Base-by-base conservation (phyloP, 2,113 vertebrate genomes). In the Ornithorhynchus anatinus region DNA sequence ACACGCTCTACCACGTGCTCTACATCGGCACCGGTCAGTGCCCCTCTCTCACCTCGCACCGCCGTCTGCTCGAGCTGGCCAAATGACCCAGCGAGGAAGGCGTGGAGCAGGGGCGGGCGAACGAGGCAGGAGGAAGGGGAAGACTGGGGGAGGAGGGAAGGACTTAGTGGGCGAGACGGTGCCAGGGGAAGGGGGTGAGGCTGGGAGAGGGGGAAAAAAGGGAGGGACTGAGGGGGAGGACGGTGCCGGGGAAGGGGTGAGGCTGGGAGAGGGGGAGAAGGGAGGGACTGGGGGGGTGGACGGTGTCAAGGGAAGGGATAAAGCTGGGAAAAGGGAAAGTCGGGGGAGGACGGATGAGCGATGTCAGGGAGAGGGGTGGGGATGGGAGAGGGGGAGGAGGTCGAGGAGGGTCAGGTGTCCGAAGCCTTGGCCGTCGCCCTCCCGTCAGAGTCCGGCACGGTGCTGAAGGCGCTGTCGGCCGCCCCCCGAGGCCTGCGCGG, bases 11-110 rank as follows among this genome's bases (percentile, higher is more conserved):
- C 84, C 97, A 99, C 0, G 96, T 99, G 61, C 97, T 99, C 87
- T 99, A 98, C 87, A 99, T 99, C 53, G 96, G 96, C 81, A 99
- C 98, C 17, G 98, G 98, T 99, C 79, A 88, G 92, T n/a, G n/a
- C n/a, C n/a, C n/a, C n/a, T n/a, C n/a, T n/a, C n/a, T n/a, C n/a
- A n/a, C n/a, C n/a, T n/a, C n/a, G n/a, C n/a, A n/a, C n/a, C n/a
- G n/a, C n/a, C n/a, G 22, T 38, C 25, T 4, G 16, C 38, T 16
- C 2, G 0, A 15, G 20, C 23, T 40, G 2, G 1, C 37, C 31
- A 5, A 19, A 3, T 25, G 13, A 9, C n/a, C 5, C 1, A 10
- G 14, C 17, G n/a, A 25, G 61, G 40, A 39, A 45, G n/a, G 8
- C 25, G 25, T 23, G 3, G 23, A 42, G n/a, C n/a, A n/a, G 37